Evolutionary conservation across 1,140 invertebrate species (phyloP).

Genomic region (Aricia agestis): DNA sequence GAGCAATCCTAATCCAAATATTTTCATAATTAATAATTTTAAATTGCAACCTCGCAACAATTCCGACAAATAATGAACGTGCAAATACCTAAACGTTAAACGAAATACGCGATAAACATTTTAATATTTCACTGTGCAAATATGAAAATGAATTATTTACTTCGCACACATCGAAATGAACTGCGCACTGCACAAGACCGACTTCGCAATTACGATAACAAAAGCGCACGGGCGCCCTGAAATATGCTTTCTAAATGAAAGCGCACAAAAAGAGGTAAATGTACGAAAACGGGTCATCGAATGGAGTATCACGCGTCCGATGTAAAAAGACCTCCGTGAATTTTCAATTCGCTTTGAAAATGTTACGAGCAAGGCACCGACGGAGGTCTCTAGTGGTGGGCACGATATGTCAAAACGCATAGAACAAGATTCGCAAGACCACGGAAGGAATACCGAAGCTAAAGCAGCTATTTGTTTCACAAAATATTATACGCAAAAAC

Average conservation of each 20-base stretch:
- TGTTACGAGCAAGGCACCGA: conserved; percentile 26
- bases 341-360: conserved; percentile 27
- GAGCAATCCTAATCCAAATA: background rate
- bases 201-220: conserved; percentile 51
- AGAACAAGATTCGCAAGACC: conserved; percentile 39
- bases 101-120: background rate
- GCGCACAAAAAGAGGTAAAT: conserved; percentile 47
- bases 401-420: conserved; percentile 33
- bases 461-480: too few relatives aligned
- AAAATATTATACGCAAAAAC: too few relatives aligned
- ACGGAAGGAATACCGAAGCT: too few relatives aligned
- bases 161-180: conserved; percentile 3
- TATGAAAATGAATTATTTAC: conserved; percentile 23
- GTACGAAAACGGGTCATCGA: conserved; percentile 62
- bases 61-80: background rate
- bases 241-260: conserved; percentile 48
- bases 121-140: conserved; percentile 11
- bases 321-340: conserved; percentile 33
- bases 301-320: conserved; percentile 49
- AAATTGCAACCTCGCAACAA: background rate
- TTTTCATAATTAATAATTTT: background rate
- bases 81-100: conserved; percentile 1
- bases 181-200: conserved; percentile 14
- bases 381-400: conserved; percentile 34
- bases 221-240: conserved; percentile 41